phyloP scores from a whole-genome alignment of 2,888 invertebrate species.

The Mycalesis mineus region DNA sequence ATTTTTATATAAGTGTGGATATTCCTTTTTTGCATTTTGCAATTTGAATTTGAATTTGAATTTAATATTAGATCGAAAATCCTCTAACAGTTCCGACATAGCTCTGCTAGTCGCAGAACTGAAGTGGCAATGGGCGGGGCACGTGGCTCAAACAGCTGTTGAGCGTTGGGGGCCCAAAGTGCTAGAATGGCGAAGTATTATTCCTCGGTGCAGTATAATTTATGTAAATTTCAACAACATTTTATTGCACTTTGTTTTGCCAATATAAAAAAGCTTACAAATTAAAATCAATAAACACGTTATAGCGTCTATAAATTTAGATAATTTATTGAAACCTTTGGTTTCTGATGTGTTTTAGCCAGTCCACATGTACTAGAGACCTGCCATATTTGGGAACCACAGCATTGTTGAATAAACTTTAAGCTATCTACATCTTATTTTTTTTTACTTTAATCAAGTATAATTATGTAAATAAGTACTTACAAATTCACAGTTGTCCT shows the following conservation, averaged over 20 bases:
- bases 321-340: constrained; percentile 8
- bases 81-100: too few relatives aligned
- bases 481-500: too few relatives aligned
- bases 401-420: not conserved
- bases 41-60: too few relatives aligned
- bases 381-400: not conserved
- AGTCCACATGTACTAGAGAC: not conserved
- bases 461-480: too few relatives aligned
- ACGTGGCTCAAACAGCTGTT: too few relatives aligned
- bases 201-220: not conserved
- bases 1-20: too few relatives aligned
- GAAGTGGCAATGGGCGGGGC: too few relatives aligned
- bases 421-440: not conserved
- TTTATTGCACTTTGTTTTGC: constrained; percentile 1
- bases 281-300: constrained; percentile 1
- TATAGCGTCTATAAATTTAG: constrained; percentile 2
- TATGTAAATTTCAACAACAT: not conserved
- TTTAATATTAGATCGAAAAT: too few relatives aligned
- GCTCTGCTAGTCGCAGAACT: too few relatives aligned
- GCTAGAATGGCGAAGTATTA: not conserved
- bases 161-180: too few relatives aligned
- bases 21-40: too few relatives aligned
- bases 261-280: constrained; percentile 3
- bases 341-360: not conserved
- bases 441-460: not conserved